Percentiles rank a stretch among this genome's conserved stretches.
phyloP scores from a whole-genome alignment of 1,140 invertebrate genomes.

The Hypsibius dujardini region DNA sequence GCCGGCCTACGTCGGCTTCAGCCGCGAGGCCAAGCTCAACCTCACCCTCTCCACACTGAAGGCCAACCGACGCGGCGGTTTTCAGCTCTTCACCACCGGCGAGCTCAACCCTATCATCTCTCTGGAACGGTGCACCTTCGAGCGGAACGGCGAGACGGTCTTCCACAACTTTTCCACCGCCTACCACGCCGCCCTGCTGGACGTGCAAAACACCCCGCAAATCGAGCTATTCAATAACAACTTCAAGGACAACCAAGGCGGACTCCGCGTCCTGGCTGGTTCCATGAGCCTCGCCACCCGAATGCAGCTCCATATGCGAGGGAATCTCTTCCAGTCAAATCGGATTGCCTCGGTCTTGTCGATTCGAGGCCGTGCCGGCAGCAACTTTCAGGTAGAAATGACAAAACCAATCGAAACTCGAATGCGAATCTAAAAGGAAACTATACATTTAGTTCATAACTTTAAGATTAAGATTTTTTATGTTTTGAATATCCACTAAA shows the following conservation, averaged over 20 bases:
- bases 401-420: no score
- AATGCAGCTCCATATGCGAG: background rate
- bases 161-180: slow-evolving; percentile 1
- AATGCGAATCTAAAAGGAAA: no score
- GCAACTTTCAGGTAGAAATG: no score
- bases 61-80: background rate
- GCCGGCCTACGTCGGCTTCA: slow-evolving; percentile 66
- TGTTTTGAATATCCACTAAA: no score
- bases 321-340: background rate
- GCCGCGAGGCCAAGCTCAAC: slow-evolving; percentile 29
- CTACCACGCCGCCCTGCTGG: background rate
- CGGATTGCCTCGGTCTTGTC: background rate
- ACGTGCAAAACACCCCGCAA: slow-evolving; percentile 1
- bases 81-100: background rate
- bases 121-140: background rate
- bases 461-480: no score
- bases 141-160: background rate
- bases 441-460: no score
- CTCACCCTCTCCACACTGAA: background rate
- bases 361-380: background rate
- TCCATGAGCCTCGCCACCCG: background rate
- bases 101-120: slow-evolving; percentile 1
- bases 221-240: background rate
- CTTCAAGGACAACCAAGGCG: slow-evolving; percentile 1
- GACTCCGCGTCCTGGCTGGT: background rate